Conservation (phyloP, 1,140 invertebrate species). For the Lasioglossum albipes region DNA sequence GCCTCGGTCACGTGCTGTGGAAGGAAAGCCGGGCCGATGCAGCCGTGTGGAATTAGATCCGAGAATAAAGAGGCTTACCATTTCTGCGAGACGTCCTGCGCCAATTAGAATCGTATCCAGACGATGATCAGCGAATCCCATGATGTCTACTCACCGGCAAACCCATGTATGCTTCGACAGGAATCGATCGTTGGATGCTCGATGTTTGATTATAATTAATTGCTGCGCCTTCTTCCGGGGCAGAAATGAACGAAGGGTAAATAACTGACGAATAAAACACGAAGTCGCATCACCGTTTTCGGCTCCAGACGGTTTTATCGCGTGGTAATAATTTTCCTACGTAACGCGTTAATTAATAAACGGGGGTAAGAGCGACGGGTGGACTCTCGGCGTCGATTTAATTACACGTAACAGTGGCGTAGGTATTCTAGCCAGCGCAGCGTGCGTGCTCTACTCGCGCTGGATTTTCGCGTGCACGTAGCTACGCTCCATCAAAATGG, state of each 20-base stretch:
- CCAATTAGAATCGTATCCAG: background rate
- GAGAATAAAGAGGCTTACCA: background rate
- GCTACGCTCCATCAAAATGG: constrained; percentile 25
- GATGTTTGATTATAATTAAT: constrained; percentile 33
- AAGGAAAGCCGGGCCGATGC: background rate
- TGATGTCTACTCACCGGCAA: too few species aligned
- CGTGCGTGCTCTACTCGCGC: constrained; percentile 24
- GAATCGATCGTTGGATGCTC: background rate
- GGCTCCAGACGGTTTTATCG: constrained; percentile 43
- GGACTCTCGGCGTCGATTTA: constrained; percentile 46
- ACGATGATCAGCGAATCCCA: background rate
- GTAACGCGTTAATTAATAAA: constrained; percentile 64
- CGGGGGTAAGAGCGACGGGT: constrained; percentile 38
- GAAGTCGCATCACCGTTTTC: background rate
- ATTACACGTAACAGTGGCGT: constrained; percentile 41
- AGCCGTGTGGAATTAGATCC: background rate
- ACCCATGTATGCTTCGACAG: background rate
- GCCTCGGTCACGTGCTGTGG: background rate
- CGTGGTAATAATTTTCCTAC: constrained; percentile 47
- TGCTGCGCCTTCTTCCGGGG: background rate
- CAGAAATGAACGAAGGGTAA: background rate
- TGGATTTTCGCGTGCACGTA: background rate
- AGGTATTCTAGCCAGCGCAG: constrained; percentile 9
- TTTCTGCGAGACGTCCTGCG: background rate
- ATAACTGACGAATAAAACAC: constrained; percentile 25